Conservation (phyloP, 1,140 invertebrate genomes). For the Drosophila ohnishii region DNA sequence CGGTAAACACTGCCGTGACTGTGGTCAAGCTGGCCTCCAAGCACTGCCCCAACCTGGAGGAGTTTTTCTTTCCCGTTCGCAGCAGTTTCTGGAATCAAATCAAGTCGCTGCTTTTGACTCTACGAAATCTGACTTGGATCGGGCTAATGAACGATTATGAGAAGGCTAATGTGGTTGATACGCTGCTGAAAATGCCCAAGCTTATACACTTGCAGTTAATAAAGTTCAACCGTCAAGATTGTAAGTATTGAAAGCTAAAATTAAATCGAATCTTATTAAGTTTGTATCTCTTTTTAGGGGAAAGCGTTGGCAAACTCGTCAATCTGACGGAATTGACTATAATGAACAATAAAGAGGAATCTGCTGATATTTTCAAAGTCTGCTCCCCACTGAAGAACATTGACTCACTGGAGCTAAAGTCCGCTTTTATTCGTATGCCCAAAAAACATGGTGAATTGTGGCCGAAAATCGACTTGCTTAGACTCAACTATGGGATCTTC, state of each 20-base stretch:
- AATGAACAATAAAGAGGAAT: too few species aligned
- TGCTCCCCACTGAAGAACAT: too few species aligned
- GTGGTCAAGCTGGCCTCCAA: not conserved
- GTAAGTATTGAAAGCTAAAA: slow-evolving; percentile 2
- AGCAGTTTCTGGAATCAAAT: not conserved
- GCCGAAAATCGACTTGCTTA: not conserved
- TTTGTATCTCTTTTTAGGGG: too few species aligned
- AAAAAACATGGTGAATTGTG: too few species aligned
- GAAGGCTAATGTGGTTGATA: not conserved
- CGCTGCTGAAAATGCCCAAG: slow-evolving; percentile 4
- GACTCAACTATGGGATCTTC: too few species aligned
- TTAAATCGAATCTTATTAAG: too few species aligned
- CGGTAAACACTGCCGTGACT: not conserved
- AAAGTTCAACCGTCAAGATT: not conserved
- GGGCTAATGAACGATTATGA: not conserved
- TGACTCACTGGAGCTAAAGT: too few species aligned
- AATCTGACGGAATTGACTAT: too few species aligned
- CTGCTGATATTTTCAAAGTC: too few species aligned
- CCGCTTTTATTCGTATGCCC: too few species aligned
- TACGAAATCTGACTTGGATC: not conserved
- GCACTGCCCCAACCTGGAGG: slow-evolving; percentile 16
- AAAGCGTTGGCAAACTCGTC: too few species aligned
- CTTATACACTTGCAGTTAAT: not conserved
- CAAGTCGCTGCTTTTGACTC: not conserved
- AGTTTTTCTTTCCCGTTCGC: slow-evolving; percentile 1